Conservation (phyloP, 2,888 invertebrate genomes). For the Lithosia quadra region DNA sequence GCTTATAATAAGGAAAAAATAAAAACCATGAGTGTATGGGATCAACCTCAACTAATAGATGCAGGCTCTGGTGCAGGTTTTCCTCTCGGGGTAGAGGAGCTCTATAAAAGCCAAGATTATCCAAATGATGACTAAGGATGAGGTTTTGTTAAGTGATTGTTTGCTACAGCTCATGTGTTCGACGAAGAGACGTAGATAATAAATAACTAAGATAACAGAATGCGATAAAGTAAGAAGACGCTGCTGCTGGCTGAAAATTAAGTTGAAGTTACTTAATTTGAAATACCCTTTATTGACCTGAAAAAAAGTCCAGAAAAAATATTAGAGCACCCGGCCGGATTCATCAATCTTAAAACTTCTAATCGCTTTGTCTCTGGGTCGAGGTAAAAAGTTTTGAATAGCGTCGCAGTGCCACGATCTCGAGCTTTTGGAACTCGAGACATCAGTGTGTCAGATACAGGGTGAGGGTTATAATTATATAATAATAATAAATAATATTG, state of each 20-base stretch:
- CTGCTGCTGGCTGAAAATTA: slow-evolving; percentile 50
- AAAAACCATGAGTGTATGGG: too few species aligned
- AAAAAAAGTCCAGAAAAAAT: slow-evolving; percentile 59
- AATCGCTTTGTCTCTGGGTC: slow-evolving; percentile 66
- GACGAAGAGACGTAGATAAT: slow-evolving; percentile 23
- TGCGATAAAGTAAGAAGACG: slow-evolving; percentile 46
- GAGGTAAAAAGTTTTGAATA: slow-evolving; percentile 58
- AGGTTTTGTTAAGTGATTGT: too few species aligned
- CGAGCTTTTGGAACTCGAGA: slow-evolving; percentile 7
- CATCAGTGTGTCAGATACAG: slow-evolving; percentile 38
- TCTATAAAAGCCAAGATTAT: too few species aligned
- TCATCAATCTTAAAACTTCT: slow-evolving; percentile 80
- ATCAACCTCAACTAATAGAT: too few species aligned
- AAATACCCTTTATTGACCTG: slow-evolving; percentile 51
- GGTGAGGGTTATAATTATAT: slow-evolving; percentile 23
- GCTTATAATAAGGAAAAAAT: too few species aligned
- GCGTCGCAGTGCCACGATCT: slow-evolving; percentile 15
- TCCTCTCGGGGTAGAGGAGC: too few species aligned
- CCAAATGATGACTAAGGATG: too few species aligned
- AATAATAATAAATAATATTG: too few species aligned
- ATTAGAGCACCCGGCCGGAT: slow-evolving; percentile 61
- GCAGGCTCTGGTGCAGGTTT: too few species aligned
- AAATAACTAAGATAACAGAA: slow-evolving; percentile 50
- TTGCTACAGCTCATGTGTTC: neutral
- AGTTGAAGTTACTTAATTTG: slow-evolving; percentile 61